phyloP scores from a whole-genome alignment of 2,888 invertebrate species.

The Microchrysa polita region DNA sequence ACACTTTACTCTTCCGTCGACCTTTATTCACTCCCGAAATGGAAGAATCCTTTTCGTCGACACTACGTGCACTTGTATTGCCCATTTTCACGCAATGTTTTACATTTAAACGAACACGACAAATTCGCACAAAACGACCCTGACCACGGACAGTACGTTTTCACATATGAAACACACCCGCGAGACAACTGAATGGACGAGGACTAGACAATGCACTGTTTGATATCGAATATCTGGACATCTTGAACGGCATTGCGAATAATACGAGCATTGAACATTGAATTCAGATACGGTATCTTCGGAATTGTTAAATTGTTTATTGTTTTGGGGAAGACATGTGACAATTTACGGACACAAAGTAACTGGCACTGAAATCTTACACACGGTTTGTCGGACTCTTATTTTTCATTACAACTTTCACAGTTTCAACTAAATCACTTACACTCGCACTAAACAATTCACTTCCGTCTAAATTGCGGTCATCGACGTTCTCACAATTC shows the following conservation, averaged over 20 bases:
- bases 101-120: slow-evolving; percentile 3
- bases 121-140: slow-evolving; percentile 2
- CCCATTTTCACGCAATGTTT: slow-evolving; percentile 29
- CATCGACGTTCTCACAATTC: slow-evolving; percentile 2
- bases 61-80: slow-evolving; percentile 11
- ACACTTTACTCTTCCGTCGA: slow-evolving; percentile 58
- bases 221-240: no score
- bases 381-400: neutral
- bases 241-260: no score
- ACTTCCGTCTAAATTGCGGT: slow-evolving; percentile 18
- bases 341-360: neutral
- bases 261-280: no score
- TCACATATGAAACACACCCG: neutral
- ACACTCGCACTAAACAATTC: neutral
- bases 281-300: neutral
- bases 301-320: neutral
- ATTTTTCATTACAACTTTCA: neutral
- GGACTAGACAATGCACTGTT: neutral
- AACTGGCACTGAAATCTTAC: neutral
- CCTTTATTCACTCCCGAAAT: slow-evolving; percentile 46
- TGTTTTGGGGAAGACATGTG: no score
- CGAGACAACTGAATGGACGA: neutral
- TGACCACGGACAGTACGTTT: neutral
- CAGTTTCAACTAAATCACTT: neutral
- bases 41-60: slow-evolving; percentile 33